Evolutionary conservation across 2,888 invertebrate genomes (phyloP).

Genomic region (Maniola hyperantus): DNA sequence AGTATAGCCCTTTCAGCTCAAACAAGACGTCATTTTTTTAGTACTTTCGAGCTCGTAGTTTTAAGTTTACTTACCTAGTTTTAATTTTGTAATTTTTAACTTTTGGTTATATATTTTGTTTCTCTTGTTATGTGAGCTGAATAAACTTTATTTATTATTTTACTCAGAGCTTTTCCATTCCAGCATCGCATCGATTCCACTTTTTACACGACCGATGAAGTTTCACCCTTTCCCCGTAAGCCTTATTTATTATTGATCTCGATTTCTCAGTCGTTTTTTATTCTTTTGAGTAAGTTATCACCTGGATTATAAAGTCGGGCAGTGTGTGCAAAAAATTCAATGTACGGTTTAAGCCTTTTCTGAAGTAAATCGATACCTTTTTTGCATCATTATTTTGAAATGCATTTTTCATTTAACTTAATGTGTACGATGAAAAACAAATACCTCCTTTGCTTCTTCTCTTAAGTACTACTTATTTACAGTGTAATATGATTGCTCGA

Average conservation of each 20-base stretch:
- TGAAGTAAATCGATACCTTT: constrained; percentile 17
- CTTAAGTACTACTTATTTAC: no score
- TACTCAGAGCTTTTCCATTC: background rate
- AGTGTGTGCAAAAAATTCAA: constrained; percentile 21
- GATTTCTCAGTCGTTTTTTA: constrained; percentile 25
- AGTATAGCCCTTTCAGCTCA: no score
- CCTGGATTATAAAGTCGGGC: constrained; percentile 16
- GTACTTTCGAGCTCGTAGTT: no score
- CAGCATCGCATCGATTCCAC: constrained; percentile 16
- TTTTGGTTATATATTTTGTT: no score
- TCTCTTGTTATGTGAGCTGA: no score
- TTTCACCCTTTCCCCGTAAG: constrained; percentile 22
- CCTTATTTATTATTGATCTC: constrained; percentile 30
- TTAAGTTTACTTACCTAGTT: no score
- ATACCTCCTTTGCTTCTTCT: no score
- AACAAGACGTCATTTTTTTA: no score
- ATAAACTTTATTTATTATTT: no score
- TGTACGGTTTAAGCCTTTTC: constrained; percentile 19
- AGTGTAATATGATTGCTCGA: no score
- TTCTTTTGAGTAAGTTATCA: constrained; percentile 31
- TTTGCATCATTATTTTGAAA: constrained; percentile 18
- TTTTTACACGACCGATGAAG: constrained; percentile 18
- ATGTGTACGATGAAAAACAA: no score
- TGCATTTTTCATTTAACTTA: constrained; percentile 9
- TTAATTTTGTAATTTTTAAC: no score